A percentile compares a stretch with the other conserved stretches of the same genome.
phyloP scores from a whole-genome alignment of 64 coral and sea anemone species.

The Dendronephthya gigantea region DNA sequence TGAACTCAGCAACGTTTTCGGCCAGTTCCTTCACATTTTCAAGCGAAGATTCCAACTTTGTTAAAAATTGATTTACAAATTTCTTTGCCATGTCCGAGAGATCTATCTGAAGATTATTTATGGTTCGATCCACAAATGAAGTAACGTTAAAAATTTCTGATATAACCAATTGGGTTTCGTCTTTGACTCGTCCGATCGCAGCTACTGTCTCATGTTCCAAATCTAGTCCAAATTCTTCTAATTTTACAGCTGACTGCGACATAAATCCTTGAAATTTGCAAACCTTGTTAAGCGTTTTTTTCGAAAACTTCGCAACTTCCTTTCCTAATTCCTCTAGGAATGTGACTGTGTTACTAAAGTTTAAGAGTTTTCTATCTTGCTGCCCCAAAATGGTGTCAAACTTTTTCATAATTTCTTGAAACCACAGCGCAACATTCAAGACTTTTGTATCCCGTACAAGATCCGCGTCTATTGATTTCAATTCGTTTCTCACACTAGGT shows the following conservation, averaged over 20 bases:
- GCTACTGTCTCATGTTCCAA: constrained; percentile 36
- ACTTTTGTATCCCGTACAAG: background rate
- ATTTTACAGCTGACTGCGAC: constrained; percentile 22
- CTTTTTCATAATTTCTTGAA: constrained; percentile 33
- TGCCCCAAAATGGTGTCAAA: constrained; percentile 36
- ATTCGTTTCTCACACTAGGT: background rate
- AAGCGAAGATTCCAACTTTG: constrained; percentile 48
- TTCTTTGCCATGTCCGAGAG: constrained; percentile 39
- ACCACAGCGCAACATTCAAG: background rate
- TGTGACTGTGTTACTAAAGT: constrained; percentile 40
- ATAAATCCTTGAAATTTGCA: constrained; percentile 41
- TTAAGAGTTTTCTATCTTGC: constrained; percentile 43
- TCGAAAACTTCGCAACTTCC: constrained; percentile 26
- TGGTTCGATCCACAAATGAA: constrained; percentile 40
- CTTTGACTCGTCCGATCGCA: constrained; percentile 17
- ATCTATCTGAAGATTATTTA: constrained; percentile 54
- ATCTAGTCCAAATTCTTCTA: constrained; percentile 55
- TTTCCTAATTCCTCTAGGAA: constrained; percentile 51
- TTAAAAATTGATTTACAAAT: constrained; percentile 61
- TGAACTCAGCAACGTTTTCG: constrained; percentile 7
- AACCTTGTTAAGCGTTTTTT: constrained; percentile 25
- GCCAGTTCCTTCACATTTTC: constrained; percentile 50
- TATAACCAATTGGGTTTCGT: constrained; percentile 39
- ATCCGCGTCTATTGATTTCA: background rate
- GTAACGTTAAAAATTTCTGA: constrained; percentile 46